phyloP scores from a whole-genome alignment of 2,113 vertebrate species.

The Bucco capensis region DNA sequence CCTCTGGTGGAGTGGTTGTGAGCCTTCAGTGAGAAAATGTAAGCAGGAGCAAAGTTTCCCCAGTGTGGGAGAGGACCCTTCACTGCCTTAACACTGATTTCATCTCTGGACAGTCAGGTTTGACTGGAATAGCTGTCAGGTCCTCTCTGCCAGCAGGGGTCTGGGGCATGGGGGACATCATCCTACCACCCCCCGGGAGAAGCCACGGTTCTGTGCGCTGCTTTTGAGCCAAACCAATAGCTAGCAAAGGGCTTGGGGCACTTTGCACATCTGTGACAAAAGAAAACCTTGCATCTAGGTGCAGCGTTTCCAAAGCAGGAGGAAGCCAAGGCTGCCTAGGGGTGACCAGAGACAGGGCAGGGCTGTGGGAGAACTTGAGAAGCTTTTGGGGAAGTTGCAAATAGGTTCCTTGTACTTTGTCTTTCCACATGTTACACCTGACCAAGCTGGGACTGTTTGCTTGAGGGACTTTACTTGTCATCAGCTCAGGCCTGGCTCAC shows the following conservation, averaged over 20 bases:
- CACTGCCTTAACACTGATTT: constrained; percentile 61
- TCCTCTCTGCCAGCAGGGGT: background rate
- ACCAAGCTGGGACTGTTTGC: background rate
- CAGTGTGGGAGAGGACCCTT: background rate
- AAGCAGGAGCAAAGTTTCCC: constrained; percentile 24
- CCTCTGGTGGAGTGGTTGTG: background rate
- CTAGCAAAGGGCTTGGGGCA: background rate
- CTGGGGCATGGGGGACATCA: background rate
- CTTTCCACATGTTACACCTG: background rate
- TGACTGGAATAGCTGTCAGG: background rate
- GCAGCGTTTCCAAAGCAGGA: background rate
- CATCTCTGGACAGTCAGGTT: background rate
- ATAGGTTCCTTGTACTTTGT: background rate
- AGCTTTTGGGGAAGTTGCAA: background rate
- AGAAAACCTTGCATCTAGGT: background rate
- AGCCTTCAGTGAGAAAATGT: background rate
- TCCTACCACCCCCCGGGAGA: background rate
- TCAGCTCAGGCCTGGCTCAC: background rate
- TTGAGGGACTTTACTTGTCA: background rate
- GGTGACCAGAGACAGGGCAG: background rate
- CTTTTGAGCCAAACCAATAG: constrained; percentile 4
- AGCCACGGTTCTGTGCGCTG: background rate
- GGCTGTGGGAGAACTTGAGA: background rate
- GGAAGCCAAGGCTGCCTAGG: background rate
- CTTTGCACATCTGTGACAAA: background rate